Conservation (phyloP, 2,113 vertebrate species). For the Oncorhynchus masou region DNA sequence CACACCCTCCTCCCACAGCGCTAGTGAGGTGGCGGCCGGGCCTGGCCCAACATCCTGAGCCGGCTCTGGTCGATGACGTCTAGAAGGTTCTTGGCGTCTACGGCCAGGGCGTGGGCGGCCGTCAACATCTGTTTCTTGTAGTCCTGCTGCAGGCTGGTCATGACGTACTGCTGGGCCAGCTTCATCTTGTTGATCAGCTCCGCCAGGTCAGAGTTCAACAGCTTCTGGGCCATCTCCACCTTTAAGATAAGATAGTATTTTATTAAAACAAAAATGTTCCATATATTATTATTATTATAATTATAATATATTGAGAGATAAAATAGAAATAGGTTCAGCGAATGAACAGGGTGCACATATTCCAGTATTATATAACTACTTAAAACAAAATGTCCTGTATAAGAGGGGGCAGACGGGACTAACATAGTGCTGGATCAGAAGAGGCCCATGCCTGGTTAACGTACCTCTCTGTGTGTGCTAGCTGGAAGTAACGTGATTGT, state of each 20-base stretch:
- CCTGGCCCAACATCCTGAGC: constrained; percentile 87
- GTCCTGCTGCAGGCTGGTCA: constrained; percentile 94
- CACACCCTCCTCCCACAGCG: neutral
- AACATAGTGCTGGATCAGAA: neutral
- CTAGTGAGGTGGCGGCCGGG: constrained; percentile 79
- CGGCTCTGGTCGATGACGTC: constrained; percentile 97
- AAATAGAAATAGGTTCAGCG: too few species aligned
- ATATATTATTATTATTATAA: too few species aligned
- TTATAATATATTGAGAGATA: too few species aligned
- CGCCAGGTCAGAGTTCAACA: constrained; percentile 93
- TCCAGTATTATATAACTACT: neutral
- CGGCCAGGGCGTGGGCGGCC: constrained; percentile 92
- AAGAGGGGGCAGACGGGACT: neutral
- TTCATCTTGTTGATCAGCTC: constrained; percentile 98
- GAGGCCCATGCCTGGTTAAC: constrained; percentile 21
- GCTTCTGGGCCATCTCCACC: constrained; percentile 99
- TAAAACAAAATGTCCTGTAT: neutral
- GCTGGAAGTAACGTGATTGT: constrained; percentile 90
- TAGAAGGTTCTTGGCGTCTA: constrained; percentile 97
- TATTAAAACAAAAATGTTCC: too few species aligned
- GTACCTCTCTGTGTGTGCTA: constrained; percentile 95
- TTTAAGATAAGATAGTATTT: constrained; percentile 47
- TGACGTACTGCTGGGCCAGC: constrained; percentile 92
- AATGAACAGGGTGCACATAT: too few species aligned
- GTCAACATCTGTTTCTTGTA: constrained; percentile 99